Base-by-base conservation (phyloP, 2,797 vertebrate species). In the Danionella dracula region DNA sequence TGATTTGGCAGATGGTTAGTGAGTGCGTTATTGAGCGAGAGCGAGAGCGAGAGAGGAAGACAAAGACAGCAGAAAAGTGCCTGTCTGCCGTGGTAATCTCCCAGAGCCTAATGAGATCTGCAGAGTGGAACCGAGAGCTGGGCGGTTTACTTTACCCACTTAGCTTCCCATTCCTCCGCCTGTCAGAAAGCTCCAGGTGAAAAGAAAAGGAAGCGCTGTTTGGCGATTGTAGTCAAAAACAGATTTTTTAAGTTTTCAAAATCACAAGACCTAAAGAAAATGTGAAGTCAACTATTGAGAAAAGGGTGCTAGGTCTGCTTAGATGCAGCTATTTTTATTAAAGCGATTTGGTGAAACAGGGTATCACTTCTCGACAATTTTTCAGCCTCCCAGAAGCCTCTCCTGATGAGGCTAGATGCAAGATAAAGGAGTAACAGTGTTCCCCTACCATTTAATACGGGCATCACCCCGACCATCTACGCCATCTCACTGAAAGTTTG, bases 41-140 rank as follows among this genome's bases (percentile, higher is more conserved):
- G 16, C 21, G 49, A 46, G 49, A 23, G 49, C 3, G 34, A 13
- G 16, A 59, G 27, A 55, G 11, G 27, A 17, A 55, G 37, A 44
- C 54, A 66, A 16, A 41, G 23, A 51, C 32, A 58, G 53, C n/a
- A 21, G 41, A 65, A 32, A 38, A 38, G 21, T 57, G 31, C 53
- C 49, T 17, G 57, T 62, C 23, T 41, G 50, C 11, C 9, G 35
- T 78, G 70, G 61, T 86, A 88, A 89, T 88, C 85, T 83, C 75
- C 76, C 79, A 82, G 83, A 82, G 84, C 83, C 84, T 90, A 88
- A 90, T 90, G 83, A 85, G 87, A 87, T 89, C 84, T 83, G 79
- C 73, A 62, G 83, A 84, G 81, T 84, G 85, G 83, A 89, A 87
- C 84, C 86, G 79, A 80, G 78, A 83, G 85, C 79, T 81, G 82